Evolutionary conservation across 2,888 invertebrate genomes (phyloP).

Genomic region (Phasia obesa): DNA sequence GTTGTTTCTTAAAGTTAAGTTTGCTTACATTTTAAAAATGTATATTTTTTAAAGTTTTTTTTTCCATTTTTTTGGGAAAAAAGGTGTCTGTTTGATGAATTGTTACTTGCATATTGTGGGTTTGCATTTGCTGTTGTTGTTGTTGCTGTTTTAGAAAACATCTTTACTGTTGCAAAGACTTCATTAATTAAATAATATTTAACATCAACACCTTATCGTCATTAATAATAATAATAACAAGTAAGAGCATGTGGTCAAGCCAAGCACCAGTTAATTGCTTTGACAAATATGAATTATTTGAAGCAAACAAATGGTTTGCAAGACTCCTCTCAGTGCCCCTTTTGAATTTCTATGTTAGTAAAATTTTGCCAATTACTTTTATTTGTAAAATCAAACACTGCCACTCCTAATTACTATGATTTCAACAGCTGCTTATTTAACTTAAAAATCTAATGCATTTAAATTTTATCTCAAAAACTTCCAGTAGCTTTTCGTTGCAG

Average conservation of each 20-base stretch:
- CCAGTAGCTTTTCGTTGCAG: slow-evolving; percentile 48
- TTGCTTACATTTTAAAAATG: slow-evolving; percentile 47
- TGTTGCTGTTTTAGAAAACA: slow-evolving; percentile 36
- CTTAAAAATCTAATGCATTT: background rate
- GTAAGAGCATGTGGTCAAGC: background rate
- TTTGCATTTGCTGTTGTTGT: slow-evolving; percentile 51
- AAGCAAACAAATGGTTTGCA: too few species aligned
- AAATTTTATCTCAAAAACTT: too few species aligned
- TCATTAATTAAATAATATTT: slow-evolving; percentile 82
- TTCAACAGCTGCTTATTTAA: background rate
- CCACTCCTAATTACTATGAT: slow-evolving; percentile 3
- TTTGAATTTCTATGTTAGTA: background rate
- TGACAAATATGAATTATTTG: too few species aligned
- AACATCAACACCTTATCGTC: slow-evolving; percentile 81
- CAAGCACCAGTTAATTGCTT: background rate
- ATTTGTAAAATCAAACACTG: background rate
- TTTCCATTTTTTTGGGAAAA: slow-evolving; percentile 37
- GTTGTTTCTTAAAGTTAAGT: slow-evolving; percentile 48
- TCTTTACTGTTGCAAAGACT: slow-evolving; percentile 74
- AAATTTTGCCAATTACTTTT: slow-evolving; percentile 16
- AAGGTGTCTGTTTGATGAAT: slow-evolving; percentile 72
- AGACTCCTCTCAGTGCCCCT: too few species aligned
- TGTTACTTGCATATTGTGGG: slow-evolving; percentile 71
- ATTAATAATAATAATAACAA: slow-evolving; percentile 77
- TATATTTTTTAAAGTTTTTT: slow-evolving; percentile 1